Conservation (phyloP, 1,140 invertebrate species). For the Zaprionus vittiger region DNA sequence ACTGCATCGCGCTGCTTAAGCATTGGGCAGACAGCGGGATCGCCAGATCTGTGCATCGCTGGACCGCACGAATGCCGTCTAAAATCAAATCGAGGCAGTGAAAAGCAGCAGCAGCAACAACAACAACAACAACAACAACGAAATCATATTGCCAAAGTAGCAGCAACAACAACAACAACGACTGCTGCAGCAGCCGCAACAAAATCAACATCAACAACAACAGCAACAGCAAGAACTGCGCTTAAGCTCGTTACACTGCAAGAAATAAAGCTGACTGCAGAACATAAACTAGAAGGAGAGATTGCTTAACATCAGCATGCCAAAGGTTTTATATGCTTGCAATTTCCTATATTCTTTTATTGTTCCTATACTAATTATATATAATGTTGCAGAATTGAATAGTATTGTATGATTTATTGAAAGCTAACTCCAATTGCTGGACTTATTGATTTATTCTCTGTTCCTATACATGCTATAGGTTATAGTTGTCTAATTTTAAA, state of each 20-base stretch:
- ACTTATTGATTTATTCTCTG: too few relatives aligned
- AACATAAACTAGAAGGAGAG: not conserved
- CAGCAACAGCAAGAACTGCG: slow-evolving; percentile 49
- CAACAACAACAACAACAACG: slow-evolving; percentile 61
- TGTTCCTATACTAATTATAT: too few relatives aligned
- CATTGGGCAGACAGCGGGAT: slow-evolving; percentile 37
- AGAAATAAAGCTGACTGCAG: slow-evolving; percentile 30
- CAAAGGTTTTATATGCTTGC: too few relatives aligned
- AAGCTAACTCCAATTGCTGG: too few relatives aligned
- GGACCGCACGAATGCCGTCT: slow-evolving; percentile 63
- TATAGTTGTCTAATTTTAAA: too few relatives aligned
- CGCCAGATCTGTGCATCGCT: slow-evolving; percentile 26
- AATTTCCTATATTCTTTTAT: too few relatives aligned
- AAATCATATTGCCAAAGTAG: slow-evolving; percentile 81
- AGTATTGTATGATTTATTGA: too few relatives aligned
- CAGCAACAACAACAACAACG: slow-evolving; percentile 52
- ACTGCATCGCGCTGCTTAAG: slow-evolving; percentile 23
- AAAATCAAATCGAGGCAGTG: slow-evolving; percentile 69
- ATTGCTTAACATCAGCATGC: too few relatives aligned
- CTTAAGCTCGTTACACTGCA: slow-evolving; percentile 63
- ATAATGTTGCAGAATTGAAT: too few relatives aligned
- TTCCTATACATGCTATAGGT: too few relatives aligned
- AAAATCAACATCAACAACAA: slow-evolving; percentile 41
- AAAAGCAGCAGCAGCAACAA: slow-evolving; percentile 59
- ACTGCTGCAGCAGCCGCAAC: slow-evolving; percentile 39